These are phyloP conservation scores for Stictocephala bisonia DNA, from an alignment of 2,888 invertebrate genomes.

Conservation along the genomic window DNA sequence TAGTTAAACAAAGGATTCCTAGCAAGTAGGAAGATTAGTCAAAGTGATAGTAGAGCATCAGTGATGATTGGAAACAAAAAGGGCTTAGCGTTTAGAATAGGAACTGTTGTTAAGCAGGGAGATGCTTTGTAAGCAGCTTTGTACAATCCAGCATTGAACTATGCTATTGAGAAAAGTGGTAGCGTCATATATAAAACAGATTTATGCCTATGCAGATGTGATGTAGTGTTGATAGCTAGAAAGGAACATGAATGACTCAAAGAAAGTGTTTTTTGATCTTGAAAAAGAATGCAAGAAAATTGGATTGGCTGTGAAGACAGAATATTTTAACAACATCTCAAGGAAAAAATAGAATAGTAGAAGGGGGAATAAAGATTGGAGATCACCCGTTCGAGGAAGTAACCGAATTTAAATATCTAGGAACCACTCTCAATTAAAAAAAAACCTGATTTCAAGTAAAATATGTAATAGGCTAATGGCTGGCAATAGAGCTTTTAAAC, in stretches of 20 bases:
- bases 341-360: not conserved
- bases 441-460: slow-evolving; percentile 10
- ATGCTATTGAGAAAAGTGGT: no score
- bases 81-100: no score
- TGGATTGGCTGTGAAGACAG: not conserved
- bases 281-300: slow-evolving; percentile 15
- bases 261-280: slow-evolving; percentile 2
- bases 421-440: slow-evolving; percentile 5
- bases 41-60: no score
- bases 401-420: not conserved
- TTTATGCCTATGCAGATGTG: no score
- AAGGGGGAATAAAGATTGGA: not conserved
- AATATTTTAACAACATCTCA: not conserved
- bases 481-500: slow-evolving; percentile 23
- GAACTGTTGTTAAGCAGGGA: no score
- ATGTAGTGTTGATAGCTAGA: no score
- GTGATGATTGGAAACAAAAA: no score
- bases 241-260: slow-evolving; percentile 1
- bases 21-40: no score
- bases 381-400: slow-evolving; percentile 21
- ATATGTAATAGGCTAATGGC: slow-evolving; percentile 15
- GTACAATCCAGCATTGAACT: no score
- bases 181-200: no score
- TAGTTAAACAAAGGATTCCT: no score
- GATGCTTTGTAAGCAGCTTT: no score